Evolutionary conservation across 1,140 invertebrate genomes (phyloP), one percentile per base, ranked within the genome.

Genomic region (Choristoneura fumiferana): DNA sequence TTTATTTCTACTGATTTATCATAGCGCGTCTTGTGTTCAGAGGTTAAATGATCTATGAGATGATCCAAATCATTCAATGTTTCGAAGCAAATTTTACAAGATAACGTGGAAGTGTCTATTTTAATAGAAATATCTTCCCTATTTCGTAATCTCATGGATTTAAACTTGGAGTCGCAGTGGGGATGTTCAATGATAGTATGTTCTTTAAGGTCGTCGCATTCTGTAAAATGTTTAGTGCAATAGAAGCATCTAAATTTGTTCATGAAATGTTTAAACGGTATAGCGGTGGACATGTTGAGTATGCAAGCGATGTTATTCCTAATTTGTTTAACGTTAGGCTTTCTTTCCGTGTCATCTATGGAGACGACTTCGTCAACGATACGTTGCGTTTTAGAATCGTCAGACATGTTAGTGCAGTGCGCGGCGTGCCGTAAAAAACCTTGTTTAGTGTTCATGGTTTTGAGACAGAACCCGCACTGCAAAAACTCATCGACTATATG

Each of bases 181-280:
- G 77, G 73, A 57, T 87, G 84, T 38, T 79, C 70, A 0, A 13
- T 53, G 0, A 69, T 40, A 0, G 76, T 77, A 43, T 87, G 84
- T n/a, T 76, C 57, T 53, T 69, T 79, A 0, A 87, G 57, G 38
- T 63, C 55, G 15, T 80, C 69, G 14, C 75, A 79, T 33, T 76
- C 67, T 0, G 54, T 49, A 22, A 78, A 87, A 61, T 82, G 75
- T 71, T 74, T 77, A 0, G 77, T 62, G 53, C 84, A 87, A 60
- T 84, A 84, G 45, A 87, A 87, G 63, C 80, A 87, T 39, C 78
- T 64, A 43, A 84, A 84, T 37, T 62, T 73, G 49, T 74, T 79
- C 71, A 78, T 78, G 49, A 76, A 84, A 55, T 68, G 77, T 40
- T 87, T 87, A 54, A 87, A 87, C 0, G 81, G 81, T 14, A 84